Percentiles rank a stretch among this genome's conserved stretches.
Conservation (phyloP, 2,888 invertebrate genomes). For the Axea sp. region DNA sequence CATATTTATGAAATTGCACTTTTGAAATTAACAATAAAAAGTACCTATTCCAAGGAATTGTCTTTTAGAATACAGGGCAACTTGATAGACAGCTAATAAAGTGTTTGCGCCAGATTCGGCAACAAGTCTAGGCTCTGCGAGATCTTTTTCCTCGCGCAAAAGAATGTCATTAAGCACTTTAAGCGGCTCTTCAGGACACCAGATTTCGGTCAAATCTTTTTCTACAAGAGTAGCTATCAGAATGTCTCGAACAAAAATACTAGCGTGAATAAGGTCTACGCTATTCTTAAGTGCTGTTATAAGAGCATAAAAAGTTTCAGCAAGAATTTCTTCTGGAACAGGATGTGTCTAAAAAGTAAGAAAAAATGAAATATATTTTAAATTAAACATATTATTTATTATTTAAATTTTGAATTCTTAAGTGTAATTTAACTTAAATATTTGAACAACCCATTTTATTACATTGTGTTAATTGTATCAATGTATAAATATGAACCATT, state of each 20-base stretch:
- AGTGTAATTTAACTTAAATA: no score
- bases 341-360: conserved; percentile 85
- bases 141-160: conserved; percentile 81
- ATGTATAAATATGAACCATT: no score
- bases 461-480: no score
- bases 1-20: neutral
- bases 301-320: conserved; percentile 89
- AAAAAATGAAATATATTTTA: neutral
- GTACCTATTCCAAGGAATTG: conserved; percentile 90
- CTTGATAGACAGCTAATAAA: conserved; percentile 90
- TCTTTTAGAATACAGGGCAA: conserved; percentile 92
- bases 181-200: conserved; percentile 90
- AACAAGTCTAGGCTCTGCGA: conserved; percentile 89
- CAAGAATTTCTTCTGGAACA: conserved; percentile 83
- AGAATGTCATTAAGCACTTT: conserved; percentile 85
- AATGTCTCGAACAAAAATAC: conserved; percentile 91
- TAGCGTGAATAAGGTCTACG: conserved; percentile 84
- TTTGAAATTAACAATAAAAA: neutral
- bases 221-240: conserved; percentile 91
- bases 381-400: no score
- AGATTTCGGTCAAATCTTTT: conserved; percentile 91
- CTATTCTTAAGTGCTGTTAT: conserved; percentile 87
- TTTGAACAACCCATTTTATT: no score
- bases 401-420: no score
- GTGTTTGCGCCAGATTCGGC: conserved; percentile 89